Conservation (phyloP, 2,888 invertebrate genomes). For the Ichneumoninae sp. region DNA sequence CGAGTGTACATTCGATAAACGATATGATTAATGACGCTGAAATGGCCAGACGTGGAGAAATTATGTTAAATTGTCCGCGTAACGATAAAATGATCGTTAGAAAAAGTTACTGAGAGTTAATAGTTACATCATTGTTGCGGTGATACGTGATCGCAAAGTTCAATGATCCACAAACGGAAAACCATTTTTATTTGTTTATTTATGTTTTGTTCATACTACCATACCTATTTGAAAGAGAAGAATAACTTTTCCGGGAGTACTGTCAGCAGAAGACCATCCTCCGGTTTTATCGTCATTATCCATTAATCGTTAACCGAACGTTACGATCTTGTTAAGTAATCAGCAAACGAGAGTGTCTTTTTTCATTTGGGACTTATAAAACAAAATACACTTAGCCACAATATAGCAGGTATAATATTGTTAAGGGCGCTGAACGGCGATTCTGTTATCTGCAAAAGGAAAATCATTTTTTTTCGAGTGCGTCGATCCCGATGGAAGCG, state of each 20-base stretch:
- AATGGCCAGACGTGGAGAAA: slow-evolving; percentile 27
- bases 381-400: background rate
- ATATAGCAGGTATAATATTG: background rate
- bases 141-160: background rate
- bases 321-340: slow-evolving; percentile 34
- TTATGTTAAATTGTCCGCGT: slow-evolving; percentile 8
- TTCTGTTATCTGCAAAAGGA: slow-evolving; percentile 50
- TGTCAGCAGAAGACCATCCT: slow-evolving; percentile 58
- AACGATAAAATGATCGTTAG: slow-evolving; percentile 21
- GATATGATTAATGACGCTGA: slow-evolving; percentile 41
- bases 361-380: slow-evolving; percentile 8
- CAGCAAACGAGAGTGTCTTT: slow-evolving; percentile 6
- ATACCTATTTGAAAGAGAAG: slow-evolving; percentile 64
- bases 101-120: slow-evolving; percentile 18
- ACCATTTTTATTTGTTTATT: background rate
- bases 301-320: slow-evolving; percentile 48
- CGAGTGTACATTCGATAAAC: slow-evolving; percentile 44
- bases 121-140: slow-evolving; percentile 14
- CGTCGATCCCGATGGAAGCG: background rate
- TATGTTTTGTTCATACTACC: slow-evolving; percentile 39
- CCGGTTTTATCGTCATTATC: slow-evolving; percentile 43
- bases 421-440: slow-evolving; percentile 19
- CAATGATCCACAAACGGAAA: slow-evolving; percentile 14
- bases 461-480: slow-evolving; percentile 25
- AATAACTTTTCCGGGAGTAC: slow-evolving; percentile 63